Percentiles rank a stretch among this genome's conserved stretches.
phyloP scores from a whole-genome alignment of 2,113 vertebrate species.

The Chlorodrepanis virens region DNA sequence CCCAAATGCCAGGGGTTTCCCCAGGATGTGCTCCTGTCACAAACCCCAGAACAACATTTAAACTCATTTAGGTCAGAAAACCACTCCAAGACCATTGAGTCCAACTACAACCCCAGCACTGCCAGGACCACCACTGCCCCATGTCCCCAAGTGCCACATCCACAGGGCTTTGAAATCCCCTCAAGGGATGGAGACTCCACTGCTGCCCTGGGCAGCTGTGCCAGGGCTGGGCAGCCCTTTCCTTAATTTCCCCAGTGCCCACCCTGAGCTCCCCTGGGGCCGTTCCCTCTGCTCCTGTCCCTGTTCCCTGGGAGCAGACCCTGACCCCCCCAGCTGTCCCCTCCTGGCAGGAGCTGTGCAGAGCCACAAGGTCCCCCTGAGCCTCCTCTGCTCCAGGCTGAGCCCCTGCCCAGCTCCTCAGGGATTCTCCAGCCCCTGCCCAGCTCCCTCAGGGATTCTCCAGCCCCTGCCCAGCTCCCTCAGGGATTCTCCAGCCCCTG shows the following conservation, averaged over 20 bases:
- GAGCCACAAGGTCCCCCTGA: neutral
- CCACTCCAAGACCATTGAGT: neutral
- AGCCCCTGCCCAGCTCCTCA: neutral
- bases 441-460: no score
- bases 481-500: neutral
- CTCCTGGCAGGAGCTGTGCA: neutral
- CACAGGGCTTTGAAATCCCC: neutral
- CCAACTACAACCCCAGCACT: neutral
- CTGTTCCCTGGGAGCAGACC: neutral
- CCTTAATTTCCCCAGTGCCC: neutral
- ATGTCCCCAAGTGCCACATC: neutral
- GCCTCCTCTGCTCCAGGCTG: neutral
- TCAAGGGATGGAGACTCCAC: neutral
- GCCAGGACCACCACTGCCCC: neutral
- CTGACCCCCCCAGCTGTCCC: neutral
- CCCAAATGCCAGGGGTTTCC: neutral
- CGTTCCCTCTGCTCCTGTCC: neutral
- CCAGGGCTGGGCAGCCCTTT: neutral
- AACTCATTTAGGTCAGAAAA: neutral
- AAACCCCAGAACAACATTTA: neutral
- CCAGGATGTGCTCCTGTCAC: neutral
- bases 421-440: neutral
- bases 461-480: neutral
- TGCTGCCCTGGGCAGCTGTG: neutral
- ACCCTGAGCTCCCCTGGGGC: neutral